Base-by-base conservation (phyloP, 2,113 vertebrate genomes). In the Gymnocephalus cernua region DNA sequence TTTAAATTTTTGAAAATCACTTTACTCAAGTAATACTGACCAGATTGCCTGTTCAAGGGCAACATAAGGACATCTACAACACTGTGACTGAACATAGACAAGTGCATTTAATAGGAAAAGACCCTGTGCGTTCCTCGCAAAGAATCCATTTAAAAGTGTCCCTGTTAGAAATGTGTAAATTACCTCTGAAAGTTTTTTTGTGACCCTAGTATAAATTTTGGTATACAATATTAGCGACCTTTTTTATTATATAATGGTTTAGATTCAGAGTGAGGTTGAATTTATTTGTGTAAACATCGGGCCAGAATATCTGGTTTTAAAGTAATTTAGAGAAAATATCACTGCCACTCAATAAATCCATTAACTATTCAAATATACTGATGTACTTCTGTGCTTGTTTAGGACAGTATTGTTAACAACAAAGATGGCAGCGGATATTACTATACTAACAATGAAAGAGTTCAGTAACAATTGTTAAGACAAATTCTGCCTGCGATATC, bases 251-350 rank as follows among this genome's bases (percentile, higher is more conserved):
- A 53, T 87, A 62, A 51, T 47, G 27, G 10, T 27, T 81, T 69
- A 69, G 0, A 14, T 18, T 74, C 8, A 66, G 48, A 66, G 38
- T 85, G 48, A 79, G 32, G 62, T 74, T 84, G 35, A 19, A 57
- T 70, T 73, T 65, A 64, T 59, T 23, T 56, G 53, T 74, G 69
- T 85, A 87, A 87, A 85, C 69, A 74, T 67, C 10, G 61, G 51
- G 14, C 35, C 51, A 76, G 21, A 82, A 71, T 25, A 56, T 53
- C 54, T 63, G 69, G 67, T 58, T 79, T 62, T 16, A 67, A 87
- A 58, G 6, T 19, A 58, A 78, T 54, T 25, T 10, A 44, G 23
- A 47, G 12, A 67, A 70, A 74, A 82, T 68, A 66, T n/a, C 53
- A 84, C 57, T 14, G 4, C 51, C 50, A 61, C 57, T 48, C 27